Conservation (phyloP, 2,113 vertebrate genomes). For the Oncorhynchus clarkii region DNA sequence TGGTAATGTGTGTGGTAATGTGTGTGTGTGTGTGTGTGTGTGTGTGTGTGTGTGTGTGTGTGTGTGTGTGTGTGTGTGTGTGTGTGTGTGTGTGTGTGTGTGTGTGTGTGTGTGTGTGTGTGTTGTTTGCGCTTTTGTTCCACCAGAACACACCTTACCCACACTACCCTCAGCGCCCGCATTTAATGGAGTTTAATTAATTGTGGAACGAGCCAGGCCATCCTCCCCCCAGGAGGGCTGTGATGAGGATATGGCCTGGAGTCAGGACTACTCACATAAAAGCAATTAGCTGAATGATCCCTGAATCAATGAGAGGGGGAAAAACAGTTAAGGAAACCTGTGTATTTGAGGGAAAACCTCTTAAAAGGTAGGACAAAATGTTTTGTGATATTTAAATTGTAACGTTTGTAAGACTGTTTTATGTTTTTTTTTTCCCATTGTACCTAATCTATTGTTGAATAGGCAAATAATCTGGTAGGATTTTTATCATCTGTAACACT, state of each 20-base stretch:
- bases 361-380: too few relatives aligned
- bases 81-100: too few relatives aligned
- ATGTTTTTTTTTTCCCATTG: not conserved
- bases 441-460: not conserved
- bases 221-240: slow-evolving; percentile 23
- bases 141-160: not conserved
- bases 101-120: not conserved
- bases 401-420: too few relatives aligned
- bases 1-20: not conserved
- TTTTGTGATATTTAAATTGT: too few relatives aligned
- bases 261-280: slow-evolving; percentile 39
- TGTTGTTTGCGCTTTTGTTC: slow-evolving; percentile 9
- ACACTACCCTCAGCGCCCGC: slow-evolving; percentile 8
- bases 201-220: slow-evolving; percentile 30
- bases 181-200: slow-evolving; percentile 49
- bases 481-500: too few relatives aligned
- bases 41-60: too few relatives aligned
- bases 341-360: too few relatives aligned
- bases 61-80: too few relatives aligned
- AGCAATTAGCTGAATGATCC: slow-evolving; percentile 57
- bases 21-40: too few relatives aligned
- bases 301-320: slow-evolving; percentile 47
- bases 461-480: not conserved
- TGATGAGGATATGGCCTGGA: not conserved
- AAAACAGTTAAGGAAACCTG: slow-evolving; percentile 12